These are phyloP conservation scores for Mus spretus DNA, from an alignment of 2,797 vertebrate species.

Conservation along the genomic window DNA sequence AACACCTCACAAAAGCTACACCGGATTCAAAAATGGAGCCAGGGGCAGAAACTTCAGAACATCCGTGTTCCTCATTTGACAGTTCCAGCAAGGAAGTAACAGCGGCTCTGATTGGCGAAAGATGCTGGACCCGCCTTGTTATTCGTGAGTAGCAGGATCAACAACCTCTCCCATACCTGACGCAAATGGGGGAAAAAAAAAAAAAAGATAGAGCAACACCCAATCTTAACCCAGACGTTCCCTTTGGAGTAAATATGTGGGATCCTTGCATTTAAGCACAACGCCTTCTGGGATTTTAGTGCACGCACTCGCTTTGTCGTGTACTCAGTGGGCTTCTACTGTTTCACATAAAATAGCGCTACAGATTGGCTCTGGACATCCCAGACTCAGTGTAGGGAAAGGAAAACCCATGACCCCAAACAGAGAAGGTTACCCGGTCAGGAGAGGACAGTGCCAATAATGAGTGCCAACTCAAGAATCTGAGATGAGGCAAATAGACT, in stretches of 20 bases:
- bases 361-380: not conserved
- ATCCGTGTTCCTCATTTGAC: not conserved
- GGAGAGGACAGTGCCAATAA: too few relatives aligned
- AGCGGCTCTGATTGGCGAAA: not conserved
- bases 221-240: not conserved
- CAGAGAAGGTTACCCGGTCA: not conserved
- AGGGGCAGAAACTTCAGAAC: not conserved
- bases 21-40: constrained; percentile 26
- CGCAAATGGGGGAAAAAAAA: not conserved
- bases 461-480: not conserved
- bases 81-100: not conserved
- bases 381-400: not conserved
- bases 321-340: not conserved
- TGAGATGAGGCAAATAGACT: not conserved
- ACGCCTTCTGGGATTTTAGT: not conserved
- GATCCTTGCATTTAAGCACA: not conserved
- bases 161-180: not conserved
- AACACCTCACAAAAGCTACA: constrained; percentile 13
- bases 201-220: not conserved
- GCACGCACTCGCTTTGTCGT: accelerated
- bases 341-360: not conserved
- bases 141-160: not conserved
- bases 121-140: not conserved
- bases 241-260: too few relatives aligned
- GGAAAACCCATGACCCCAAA: not conserved